Conservation (phyloP, 2,888 invertebrate species). For the Ariolimax columbianus region DNA sequence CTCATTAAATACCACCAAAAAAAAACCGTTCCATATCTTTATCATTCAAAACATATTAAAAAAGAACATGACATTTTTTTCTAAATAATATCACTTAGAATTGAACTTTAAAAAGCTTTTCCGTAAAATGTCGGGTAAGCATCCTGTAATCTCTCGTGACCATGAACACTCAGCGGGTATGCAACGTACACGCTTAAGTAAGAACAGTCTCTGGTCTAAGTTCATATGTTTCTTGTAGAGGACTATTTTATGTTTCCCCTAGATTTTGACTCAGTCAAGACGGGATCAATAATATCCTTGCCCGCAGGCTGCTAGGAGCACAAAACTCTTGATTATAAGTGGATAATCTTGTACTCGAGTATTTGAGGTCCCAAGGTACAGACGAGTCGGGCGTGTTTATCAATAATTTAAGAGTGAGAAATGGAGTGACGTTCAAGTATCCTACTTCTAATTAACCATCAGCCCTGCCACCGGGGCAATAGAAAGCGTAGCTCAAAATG, state of each 20-base stretch:
- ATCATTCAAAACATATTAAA: too few species aligned
- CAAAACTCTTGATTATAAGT: slow-evolving; percentile 5
- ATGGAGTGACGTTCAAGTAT: not conserved
- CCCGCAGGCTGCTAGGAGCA: not conserved
- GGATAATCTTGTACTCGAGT: not conserved
- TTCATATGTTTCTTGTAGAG: not conserved
- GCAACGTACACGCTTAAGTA: too few species aligned
- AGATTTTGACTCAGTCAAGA: not conserved
- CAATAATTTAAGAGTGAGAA: not conserved
- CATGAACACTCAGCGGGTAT: too few species aligned
- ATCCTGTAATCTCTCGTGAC: too few species aligned
- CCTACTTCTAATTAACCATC: not conserved
- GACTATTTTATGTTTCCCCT: not conserved
- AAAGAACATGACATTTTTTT: too few species aligned
- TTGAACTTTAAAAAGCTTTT: too few species aligned
- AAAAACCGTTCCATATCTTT: too few species aligned
- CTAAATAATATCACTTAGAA: too few species aligned
- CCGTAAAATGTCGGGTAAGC: too few species aligned
- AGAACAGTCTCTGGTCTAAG: too few species aligned
- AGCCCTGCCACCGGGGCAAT: not conserved
- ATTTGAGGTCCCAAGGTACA: not conserved
- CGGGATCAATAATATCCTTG: not conserved
- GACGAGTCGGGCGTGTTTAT: not conserved
- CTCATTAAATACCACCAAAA: too few species aligned
- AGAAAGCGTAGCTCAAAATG: not conserved